Base-by-base conservation (phyloP, 30 jellyfish, hydroid and myxozoan genomes). In the Chrysaora quinquecirrha region DNA sequence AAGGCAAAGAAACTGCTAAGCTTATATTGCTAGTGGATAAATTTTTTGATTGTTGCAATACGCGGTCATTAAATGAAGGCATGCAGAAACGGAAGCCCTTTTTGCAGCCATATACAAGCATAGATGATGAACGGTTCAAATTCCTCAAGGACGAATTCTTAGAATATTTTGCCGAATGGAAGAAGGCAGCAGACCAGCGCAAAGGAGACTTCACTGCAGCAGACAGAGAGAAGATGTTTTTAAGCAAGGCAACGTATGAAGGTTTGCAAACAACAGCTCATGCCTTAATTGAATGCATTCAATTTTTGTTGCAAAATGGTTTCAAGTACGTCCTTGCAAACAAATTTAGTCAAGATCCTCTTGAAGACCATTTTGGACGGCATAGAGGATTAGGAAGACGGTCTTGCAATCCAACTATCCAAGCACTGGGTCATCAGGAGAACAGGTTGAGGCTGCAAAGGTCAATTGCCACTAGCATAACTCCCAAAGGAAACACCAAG, bases 361-460 rank as follows among this genome's bases (percentile, higher is more conserved):
- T 84, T 19, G 95, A 84, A 34, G 82, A 84, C 71, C 77, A 71
- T 30, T 84, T 84, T 64, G 95, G 95, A 38, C 20, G 21, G 31
- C 95, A 84, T 46, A 34, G 88, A 19, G 81, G 88, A 19, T 65
- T 84, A 23, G 95, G 89, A 3, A 35, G 88, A 34, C 50, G 95
- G 43, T 62, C 73, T 25, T 33, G 61, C 70, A 73, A 84, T 48
- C 95, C 88, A 27, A 73, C 88, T 43, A 64, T 73, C 14, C 30
- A 70, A 22, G 78, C 72, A 43, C 34, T 84, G 0, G 88, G 95
- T n/a, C 48, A 60, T 70, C 76, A 84, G 19, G 88, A 62, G 58
- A 84, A 54, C 56, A 74, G 52, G 75, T 54, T 52, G 30, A 30
- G 86, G 64, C 75, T 74, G 56, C 86, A 74, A 54, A 50, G 86